A percentile compares a stretch with the other conserved stretches of the same genome.
Conservation (phyloP, 2,888 invertebrate genomes). For the Bhutanitis thaidina region DNA sequence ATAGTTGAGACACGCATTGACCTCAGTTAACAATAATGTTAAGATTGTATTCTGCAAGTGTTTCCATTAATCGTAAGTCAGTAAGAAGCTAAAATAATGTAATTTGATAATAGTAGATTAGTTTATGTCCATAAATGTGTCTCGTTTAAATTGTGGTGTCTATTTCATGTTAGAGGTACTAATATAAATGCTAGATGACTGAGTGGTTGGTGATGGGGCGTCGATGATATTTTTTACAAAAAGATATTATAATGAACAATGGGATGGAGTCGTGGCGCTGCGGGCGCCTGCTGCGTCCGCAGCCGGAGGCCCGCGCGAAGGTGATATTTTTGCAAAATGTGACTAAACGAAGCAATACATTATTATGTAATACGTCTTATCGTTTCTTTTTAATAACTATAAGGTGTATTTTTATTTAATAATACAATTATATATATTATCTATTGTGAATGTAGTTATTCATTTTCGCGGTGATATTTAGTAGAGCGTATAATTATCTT, state of each 20-base stretch:
- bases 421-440: constrained; percentile 58
- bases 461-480: constrained; percentile 77
- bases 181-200: constrained; percentile 69
- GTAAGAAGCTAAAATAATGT: constrained; percentile 56
- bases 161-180: constrained; percentile 74
- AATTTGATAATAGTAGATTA: constrained; percentile 61
- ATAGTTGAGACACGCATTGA: constrained; percentile 18
- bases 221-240: constrained; percentile 71
- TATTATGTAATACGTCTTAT: constrained; percentile 84
- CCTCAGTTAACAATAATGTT: constrained; percentile 24
- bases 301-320: constrained; percentile 46
- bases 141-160: constrained; percentile 79
- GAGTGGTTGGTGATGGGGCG: constrained; percentile 64
- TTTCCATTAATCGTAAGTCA: constrained; percentile 51
- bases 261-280: constrained; percentile 32
- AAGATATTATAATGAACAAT: constrained; percentile 42
- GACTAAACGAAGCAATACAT: constrained; percentile 88
- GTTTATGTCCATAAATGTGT: constrained; percentile 77
- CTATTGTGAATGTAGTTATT: constrained; percentile 77
- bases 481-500: constrained; percentile 62
- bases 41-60: constrained; percentile 31
- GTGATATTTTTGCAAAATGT: constrained; percentile 86
- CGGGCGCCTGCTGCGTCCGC: constrained; percentile 34
- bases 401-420: constrained; percentile 72
- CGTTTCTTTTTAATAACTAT: constrained; percentile 66